A percentile compares a stretch with the other conserved stretches of the same genome.
Evolutionary conservation across 2,113 vertebrate genomes (phyloP).

Genomic region (Verasper variegatus): DNA sequence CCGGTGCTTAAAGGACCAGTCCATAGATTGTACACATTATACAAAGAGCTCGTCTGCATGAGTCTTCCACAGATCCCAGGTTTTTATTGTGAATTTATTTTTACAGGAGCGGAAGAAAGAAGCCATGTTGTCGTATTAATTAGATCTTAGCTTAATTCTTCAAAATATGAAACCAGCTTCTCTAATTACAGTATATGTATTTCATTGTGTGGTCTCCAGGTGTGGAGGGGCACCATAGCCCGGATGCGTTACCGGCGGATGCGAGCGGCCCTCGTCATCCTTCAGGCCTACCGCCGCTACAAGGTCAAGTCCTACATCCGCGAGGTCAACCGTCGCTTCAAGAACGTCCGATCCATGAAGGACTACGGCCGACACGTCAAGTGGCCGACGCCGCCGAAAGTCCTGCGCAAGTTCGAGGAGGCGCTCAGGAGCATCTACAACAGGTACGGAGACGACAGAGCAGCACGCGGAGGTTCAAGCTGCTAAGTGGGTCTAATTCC

Average conservation of each 20-base stretch:
- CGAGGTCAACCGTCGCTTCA: constrained; percentile 89
- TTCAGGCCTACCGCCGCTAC: constrained; percentile 89
- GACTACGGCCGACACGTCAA: constrained; percentile 88
- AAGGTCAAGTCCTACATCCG: constrained; percentile 93
- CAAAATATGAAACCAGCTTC: too few relatives aligned
- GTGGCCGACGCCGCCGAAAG: constrained; percentile 93
- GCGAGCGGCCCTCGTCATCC: constrained; percentile 86
- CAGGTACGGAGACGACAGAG: constrained; percentile 79
- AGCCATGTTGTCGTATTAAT: too few relatives aligned
- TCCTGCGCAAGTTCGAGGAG: constrained; percentile 90
- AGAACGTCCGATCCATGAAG: constrained; percentile 83
- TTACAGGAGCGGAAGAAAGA: too few relatives aligned
- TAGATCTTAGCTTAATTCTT: too few relatives aligned
- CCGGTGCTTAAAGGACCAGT: not conserved
- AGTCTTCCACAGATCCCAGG: too few relatives aligned
- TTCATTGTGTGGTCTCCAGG: constrained; percentile 72
- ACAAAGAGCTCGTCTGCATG: too few relatives aligned
- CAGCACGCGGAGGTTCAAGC: not conserved
- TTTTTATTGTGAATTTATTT: too few relatives aligned
- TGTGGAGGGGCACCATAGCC: constrained; percentile 95
- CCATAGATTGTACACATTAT: not conserved
- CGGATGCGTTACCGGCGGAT: constrained; percentile 90
- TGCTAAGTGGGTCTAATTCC: not conserved
- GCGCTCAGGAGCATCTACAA: constrained; percentile 87
- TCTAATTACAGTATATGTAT: not conserved